Conservation (phyloP, 2,888 invertebrate genomes). For the Polyploca ridens region DNA sequence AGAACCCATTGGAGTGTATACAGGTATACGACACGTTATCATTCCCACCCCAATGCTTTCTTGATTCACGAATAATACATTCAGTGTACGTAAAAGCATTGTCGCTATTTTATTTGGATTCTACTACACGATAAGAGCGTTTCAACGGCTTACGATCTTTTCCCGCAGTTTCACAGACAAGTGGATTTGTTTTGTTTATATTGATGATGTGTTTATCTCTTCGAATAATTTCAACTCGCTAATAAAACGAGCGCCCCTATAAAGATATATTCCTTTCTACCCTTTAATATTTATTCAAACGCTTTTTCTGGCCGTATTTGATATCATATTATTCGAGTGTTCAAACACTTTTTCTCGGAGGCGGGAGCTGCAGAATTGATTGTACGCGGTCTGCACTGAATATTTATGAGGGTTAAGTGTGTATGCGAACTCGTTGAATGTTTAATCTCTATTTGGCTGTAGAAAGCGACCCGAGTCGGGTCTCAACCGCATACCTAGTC, state of each 20-base stretch:
- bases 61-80: slow-evolving; percentile 36
- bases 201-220: slow-evolving; percentile 44
- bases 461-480: slow-evolving; percentile 42
- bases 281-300: slow-evolving; percentile 70
- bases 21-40: slow-evolving; percentile 39
- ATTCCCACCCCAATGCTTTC: slow-evolving; percentile 35
- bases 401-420: slow-evolving; percentile 84
- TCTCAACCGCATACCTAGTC: slow-evolving; percentile 31
- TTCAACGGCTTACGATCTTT: slow-evolving; percentile 45
- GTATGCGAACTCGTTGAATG: slow-evolving; percentile 82
- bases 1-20: slow-evolving; percentile 31
- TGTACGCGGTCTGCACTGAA: slow-evolving; percentile 77
- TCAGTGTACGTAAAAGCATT: slow-evolving; percentile 35
- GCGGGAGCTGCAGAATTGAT: slow-evolving; percentile 76
- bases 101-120: slow-evolving; percentile 41
- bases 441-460: slow-evolving; percentile 78
- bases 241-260: slow-evolving; percentile 22
- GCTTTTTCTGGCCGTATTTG: slow-evolving; percentile 60
- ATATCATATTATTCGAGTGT: slow-evolving; percentile 73
- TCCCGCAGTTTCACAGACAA: slow-evolving; percentile 41
- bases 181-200: slow-evolving; percentile 42
- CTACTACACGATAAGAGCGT: slow-evolving; percentile 44
- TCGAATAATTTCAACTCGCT: slow-evolving; percentile 28
- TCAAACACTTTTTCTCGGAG: slow-evolving; percentile 73
- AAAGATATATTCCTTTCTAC: slow-evolving; percentile 28